Evolutionary conservation across 2,113 vertebrate genomes (phyloP).

Genomic region (Oryzias celebensis): DNA sequence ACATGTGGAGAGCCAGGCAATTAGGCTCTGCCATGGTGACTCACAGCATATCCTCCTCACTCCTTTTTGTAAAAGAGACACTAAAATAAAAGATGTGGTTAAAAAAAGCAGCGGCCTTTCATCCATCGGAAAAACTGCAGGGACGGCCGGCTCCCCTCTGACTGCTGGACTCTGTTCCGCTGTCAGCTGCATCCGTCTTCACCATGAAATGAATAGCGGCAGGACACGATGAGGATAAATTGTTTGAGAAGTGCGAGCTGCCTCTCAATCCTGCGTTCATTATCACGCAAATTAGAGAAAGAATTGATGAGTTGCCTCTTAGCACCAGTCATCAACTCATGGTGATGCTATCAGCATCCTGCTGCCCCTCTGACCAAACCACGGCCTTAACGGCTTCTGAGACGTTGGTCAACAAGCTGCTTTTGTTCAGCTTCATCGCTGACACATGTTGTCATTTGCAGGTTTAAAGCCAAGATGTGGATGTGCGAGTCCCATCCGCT

Average conservation of each 20-base stretch:
- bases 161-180: constrained; percentile 8
- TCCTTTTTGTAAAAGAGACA: constrained; percentile 5
- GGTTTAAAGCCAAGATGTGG: constrained; percentile 82
- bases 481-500: constrained; percentile 81
- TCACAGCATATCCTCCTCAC: constrained; percentile 14
- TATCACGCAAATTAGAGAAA: constrained; percentile 28
- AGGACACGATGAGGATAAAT: constrained; percentile 25
- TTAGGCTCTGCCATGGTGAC: constrained; percentile 16
- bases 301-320: constrained; percentile 30
- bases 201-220: constrained; percentile 25
- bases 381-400: constrained; percentile 6
- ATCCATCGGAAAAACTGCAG: too few species aligned
- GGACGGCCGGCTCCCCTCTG: neutral
- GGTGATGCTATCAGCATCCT: constrained; percentile 38
- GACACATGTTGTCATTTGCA: constrained; percentile 27
- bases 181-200: neutral
- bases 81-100: neutral
- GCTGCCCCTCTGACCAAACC: constrained; percentile 21
- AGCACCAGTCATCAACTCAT: constrained; percentile 38
- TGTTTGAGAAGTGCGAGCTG: constrained; percentile 5
- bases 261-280: constrained; percentile 36
- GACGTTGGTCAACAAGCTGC: neutral
- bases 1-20: constrained; percentile 2
- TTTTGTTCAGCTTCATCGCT: neutral
- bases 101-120: too few species aligned